Percentiles rank a stretch among this genome's conserved stretches.
Evolutionary conservation across 2,888 invertebrate species (phyloP).

Genomic region (Aphidoletes aphidimyza): DNA sequence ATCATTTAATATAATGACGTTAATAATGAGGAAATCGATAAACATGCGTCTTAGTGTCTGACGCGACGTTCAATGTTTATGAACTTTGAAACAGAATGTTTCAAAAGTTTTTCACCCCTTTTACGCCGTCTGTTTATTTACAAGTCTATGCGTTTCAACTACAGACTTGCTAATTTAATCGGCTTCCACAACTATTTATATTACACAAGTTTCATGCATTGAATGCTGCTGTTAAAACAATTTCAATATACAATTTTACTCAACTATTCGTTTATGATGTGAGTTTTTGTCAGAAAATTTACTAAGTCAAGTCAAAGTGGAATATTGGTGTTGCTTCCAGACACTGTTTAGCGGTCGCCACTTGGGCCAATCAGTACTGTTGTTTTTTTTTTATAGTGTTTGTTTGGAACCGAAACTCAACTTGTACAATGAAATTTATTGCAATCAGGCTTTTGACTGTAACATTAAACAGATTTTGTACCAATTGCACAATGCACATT

Average conservation of each 20-base stretch:
- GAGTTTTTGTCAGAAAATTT: conserved; percentile 14
- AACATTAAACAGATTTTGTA: no score
- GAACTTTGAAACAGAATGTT: conserved; percentile 8
- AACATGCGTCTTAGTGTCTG: conserved; percentile 26
- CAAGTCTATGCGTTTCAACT: conserved; percentile 25
- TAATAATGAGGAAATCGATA: conserved; percentile 42
- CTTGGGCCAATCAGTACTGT: no score
- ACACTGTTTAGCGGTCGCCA: no score
- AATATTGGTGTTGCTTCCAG: no score
- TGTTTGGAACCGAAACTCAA: no score
- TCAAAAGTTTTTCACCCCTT: neutral
- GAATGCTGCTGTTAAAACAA: neutral
- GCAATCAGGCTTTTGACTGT: no score
- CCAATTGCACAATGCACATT: no score
- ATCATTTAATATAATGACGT: conserved; percentile 13
- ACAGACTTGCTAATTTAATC: conserved; percentile 33
- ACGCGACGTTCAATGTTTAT: neutral
- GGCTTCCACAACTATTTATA: conserved; percentile 43
- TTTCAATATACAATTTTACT: conserved; percentile 8
- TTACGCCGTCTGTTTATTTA: neutral
- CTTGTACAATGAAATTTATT: neutral
- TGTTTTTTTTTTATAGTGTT: no score
- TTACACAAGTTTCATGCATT: neutral
- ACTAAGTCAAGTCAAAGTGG: conserved; percentile 20
- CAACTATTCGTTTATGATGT: conserved; percentile 21